A percentile compares a stretch with the other conserved stretches of the same genome.
phyloP scores from a whole-genome alignment of 2,113 vertebrate genomes.

The Chitala chitala region DNA sequence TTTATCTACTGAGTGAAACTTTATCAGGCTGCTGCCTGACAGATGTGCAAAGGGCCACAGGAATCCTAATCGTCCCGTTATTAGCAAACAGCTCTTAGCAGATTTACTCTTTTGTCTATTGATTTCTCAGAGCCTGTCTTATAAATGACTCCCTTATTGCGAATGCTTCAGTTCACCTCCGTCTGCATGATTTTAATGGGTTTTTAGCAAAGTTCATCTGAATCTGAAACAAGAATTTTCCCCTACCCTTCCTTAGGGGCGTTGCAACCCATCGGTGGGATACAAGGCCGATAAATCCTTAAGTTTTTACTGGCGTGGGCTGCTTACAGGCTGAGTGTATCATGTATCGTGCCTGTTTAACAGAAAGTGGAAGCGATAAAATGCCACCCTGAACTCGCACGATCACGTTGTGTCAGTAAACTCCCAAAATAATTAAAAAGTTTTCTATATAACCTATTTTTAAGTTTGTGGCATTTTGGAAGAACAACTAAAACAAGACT shows the following conservation, averaged over 20 bases:
- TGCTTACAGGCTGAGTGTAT: background rate
- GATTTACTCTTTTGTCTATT: constrained; percentile 17
- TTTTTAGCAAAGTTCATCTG: constrained; percentile 17
- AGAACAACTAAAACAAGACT: constrained; percentile 12
- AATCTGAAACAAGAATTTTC: background rate
- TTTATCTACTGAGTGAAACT: too few relatives aligned
- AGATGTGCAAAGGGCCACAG: background rate
- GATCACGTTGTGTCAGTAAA: background rate
- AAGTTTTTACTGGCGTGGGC: background rate
- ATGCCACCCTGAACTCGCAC: background rate
- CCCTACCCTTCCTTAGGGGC: background rate
- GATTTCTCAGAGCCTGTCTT: constrained; percentile 3
- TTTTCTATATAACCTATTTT: background rate
- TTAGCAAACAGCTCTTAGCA: constrained; percentile 11
- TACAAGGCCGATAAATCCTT: background rate
- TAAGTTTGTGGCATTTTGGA: constrained; percentile 6
- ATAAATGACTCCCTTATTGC: background rate
- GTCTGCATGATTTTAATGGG: constrained; percentile 18
- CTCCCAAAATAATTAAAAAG: constrained; percentile 5
- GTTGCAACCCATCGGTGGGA: background rate
- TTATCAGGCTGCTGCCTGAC: background rate
- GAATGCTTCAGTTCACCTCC: constrained; percentile 9
- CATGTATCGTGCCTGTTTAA: background rate
- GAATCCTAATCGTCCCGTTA: constrained; percentile 11
- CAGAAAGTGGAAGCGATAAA: background rate